These are phyloP conservation scores for Pocillopora grandis DNA, from an alignment of 92 coral and sea anemone genomes.

Conservation along the genomic window DNA sequence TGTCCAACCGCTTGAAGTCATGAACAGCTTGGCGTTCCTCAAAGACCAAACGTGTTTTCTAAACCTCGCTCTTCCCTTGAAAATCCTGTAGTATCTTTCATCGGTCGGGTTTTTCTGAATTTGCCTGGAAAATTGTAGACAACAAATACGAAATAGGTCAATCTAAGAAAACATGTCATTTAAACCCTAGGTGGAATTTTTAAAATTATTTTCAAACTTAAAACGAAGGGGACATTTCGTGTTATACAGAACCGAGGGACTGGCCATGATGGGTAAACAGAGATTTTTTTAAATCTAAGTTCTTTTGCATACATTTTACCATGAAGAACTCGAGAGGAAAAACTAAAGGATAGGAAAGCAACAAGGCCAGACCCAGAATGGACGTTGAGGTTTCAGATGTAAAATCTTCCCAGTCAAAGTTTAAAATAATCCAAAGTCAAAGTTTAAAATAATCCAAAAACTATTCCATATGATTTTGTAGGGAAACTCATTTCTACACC, in stretches of 20 bases:
- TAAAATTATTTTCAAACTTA: no score
- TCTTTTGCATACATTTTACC: no score
- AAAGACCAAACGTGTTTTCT: slow-evolving; percentile 75
- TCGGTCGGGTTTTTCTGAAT: slow-evolving; percentile 78
- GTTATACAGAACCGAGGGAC: no score
- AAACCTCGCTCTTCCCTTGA: slow-evolving; percentile 68
- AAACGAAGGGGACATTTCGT: no score
- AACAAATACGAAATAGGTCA: neutral
- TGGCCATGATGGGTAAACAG: no score
- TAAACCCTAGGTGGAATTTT: no score
- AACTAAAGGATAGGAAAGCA: no score
- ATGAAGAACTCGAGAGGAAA: no score
- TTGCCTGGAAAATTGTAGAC: slow-evolving; percentile 32
- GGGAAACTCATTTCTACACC: neutral
- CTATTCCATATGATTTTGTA: neutral
- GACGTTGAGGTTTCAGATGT: no score
- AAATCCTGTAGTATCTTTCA: slow-evolving; percentile 73
- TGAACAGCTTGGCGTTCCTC: slow-evolving; percentile 76
- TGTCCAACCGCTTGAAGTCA: slow-evolving; percentile 78
- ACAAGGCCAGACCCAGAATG: no score
- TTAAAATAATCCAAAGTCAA: neutral
- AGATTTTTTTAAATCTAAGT: no score
- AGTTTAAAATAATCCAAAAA: neutral
- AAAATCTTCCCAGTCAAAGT: neutral
- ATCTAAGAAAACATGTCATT: no score